Conservation (phyloP, 2,888 invertebrate species). For the Cheilosia soror region DNA sequence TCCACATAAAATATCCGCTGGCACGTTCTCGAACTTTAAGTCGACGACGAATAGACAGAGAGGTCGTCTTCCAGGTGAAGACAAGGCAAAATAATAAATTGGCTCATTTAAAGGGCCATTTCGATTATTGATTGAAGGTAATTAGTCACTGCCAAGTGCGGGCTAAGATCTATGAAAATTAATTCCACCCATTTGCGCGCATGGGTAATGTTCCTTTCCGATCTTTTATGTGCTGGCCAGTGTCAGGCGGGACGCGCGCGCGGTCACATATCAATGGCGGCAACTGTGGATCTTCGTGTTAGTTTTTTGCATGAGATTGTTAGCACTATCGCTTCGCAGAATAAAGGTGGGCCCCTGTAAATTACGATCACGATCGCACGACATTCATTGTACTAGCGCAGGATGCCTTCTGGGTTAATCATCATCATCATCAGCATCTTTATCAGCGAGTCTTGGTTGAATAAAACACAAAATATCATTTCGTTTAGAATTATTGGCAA, state of each 20-base stretch:
- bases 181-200: conserved; percentile 67
- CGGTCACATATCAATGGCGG: conserved; percentile 43
- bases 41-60: conserved; percentile 17
- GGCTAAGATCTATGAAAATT: conserved; percentile 73
- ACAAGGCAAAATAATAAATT: conserved; percentile 69
- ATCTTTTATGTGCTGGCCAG: too few species aligned
- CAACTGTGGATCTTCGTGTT: conserved; percentile 44
- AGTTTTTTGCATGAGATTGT: conserved; percentile 69
- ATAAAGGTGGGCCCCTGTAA: conserved; percentile 64
- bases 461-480: conserved; percentile 58
- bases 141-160: conserved; percentile 73
- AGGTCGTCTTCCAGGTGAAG: conserved; percentile 60
- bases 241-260: conserved; percentile 2
- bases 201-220: conserved; percentile 19
- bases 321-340: conserved; percentile 62
- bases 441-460: conserved; percentile 11
- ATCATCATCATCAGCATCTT: conserved; percentile 36
- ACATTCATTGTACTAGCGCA: conserved; percentile 52
- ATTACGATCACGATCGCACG: conserved; percentile 71
- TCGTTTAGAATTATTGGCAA: conserved; percentile 63
- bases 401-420: conserved; percentile 55
- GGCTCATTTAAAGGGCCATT: conserved; percentile 73
- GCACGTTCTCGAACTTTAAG: conserved; percentile 27
- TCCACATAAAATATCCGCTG: conserved; percentile 61
- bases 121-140: conserved; percentile 72